Evolutionary conservation across 2,888 invertebrate genomes (phyloP).

Genomic region (Drosophila nr. perissopoda): DNA sequence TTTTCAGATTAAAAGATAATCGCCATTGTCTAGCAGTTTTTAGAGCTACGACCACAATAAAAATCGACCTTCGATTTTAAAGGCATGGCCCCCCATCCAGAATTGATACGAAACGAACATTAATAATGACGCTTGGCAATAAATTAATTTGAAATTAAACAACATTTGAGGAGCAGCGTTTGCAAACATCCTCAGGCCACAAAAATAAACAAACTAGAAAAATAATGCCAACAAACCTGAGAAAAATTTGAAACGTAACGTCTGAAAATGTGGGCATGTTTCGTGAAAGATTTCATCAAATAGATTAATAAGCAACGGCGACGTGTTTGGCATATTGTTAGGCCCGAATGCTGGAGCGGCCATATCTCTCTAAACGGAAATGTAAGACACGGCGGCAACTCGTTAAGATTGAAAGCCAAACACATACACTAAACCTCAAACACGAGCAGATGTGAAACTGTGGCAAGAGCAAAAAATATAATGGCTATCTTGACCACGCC

Average conservation of each 20-base stretch:
- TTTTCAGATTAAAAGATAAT: slow-evolving; percentile 61
- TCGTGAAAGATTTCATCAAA: slow-evolving; percentile 67
- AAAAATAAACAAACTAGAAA: slow-evolving; percentile 30
- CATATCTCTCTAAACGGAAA: slow-evolving; percentile 58
- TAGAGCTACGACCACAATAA: slow-evolving; percentile 21
- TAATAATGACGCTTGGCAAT: slow-evolving; percentile 57
- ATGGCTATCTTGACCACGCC: neutral
- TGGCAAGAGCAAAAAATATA: slow-evolving; percentile 41
- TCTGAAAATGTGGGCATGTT: slow-evolving; percentile 60
- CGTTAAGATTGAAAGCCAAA: slow-evolving; percentile 47
- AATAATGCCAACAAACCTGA: slow-evolving; percentile 34
- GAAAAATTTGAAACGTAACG: slow-evolving; percentile 51
- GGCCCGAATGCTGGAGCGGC: slow-evolving; percentile 26
- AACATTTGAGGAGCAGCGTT: slow-evolving; percentile 39
- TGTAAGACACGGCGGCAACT: slow-evolving; percentile 64
- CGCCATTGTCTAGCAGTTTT: slow-evolving; percentile 49
- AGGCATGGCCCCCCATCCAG: slow-evolving; percentile 14
- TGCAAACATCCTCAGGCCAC: slow-evolving; percentile 47
- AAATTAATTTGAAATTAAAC: slow-evolving; percentile 60
- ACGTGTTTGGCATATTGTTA: slow-evolving; percentile 70
- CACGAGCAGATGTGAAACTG: slow-evolving; percentile 32
- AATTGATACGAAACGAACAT: slow-evolving; percentile 41
- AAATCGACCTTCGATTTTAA: slow-evolving; percentile 46
- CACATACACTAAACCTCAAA: slow-evolving; percentile 7
- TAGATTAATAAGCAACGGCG: slow-evolving; percentile 75